These are phyloP conservation scores for Acanthurus tractus DNA, from an alignment of 2,797 vertebrate genomes.

Conservation along the genomic window DNA sequence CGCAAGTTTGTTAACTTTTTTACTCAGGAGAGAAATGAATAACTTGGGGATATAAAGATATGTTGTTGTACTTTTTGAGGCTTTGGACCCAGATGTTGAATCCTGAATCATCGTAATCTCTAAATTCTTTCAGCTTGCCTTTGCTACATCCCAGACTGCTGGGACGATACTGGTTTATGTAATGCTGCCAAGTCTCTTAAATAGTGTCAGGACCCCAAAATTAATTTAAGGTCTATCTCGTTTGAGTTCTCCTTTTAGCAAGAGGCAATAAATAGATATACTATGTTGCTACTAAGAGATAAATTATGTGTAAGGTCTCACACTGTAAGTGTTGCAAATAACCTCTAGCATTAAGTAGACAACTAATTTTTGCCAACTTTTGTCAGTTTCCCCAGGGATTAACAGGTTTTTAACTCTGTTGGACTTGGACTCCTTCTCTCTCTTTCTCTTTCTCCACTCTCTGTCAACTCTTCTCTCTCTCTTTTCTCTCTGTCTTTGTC, in stretches of 20 bases:
- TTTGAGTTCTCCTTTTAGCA: slow-evolving; percentile 9
- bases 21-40: slow-evolving; percentile 15
- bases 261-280: background rate
- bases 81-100: slow-evolving; percentile 21
- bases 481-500: no score
- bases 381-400: no score
- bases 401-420: no score
- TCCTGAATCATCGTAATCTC: slow-evolving; percentile 2
- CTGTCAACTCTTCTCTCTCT: no score
- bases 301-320: slow-evolving; percentile 6
- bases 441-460: no score
- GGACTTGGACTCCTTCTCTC: no score
- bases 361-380: no score
- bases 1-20: background rate
- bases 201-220: slow-evolving; percentile 13
- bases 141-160: background rate
- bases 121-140: slow-evolving; percentile 8
- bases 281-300: background rate
- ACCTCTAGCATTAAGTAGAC: background rate
- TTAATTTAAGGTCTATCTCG: slow-evolving; percentile 6
- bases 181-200: slow-evolving; percentile 21
- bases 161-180: slow-evolving; percentile 1
- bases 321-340: slow-evolving; percentile 21
- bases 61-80: background rate
- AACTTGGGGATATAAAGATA: background rate